Conservation (phyloP, 92 coral and sea anemone genomes). For the Phenganax marumi region DNA sequence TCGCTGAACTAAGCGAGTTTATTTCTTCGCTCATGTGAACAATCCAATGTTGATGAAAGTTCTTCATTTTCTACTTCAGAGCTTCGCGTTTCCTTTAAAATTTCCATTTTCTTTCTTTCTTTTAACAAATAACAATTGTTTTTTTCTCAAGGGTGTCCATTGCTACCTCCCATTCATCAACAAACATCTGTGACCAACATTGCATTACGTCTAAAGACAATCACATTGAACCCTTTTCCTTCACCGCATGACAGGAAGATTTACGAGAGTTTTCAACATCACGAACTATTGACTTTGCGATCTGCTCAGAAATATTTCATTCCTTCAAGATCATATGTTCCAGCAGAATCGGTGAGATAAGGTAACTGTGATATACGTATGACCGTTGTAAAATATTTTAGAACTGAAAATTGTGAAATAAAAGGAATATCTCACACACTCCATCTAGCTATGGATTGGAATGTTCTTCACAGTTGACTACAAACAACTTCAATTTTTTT, state of each 20-base stretch:
- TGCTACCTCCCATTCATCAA: constrained; percentile 81
- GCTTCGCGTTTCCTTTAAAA: background rate
- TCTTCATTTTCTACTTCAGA: background rate
- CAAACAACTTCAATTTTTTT: no score
- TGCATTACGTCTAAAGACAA: constrained; percentile 83
- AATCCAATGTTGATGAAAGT: background rate
- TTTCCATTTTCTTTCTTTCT: background rate
- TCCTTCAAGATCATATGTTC: constrained; percentile 79
- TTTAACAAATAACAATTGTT: background rate
- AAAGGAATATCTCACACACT: no score
- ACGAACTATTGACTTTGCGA: constrained; percentile 74
- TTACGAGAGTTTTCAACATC: constrained; percentile 78
- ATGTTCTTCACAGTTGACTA: no score
- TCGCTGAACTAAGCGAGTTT: no score
- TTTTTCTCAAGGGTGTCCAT: constrained; percentile 61
- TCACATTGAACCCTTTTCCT: constrained; percentile 90
- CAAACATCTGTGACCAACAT: constrained; percentile 73
- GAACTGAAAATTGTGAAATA: background rate
- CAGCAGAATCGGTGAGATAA: constrained; percentile 38
- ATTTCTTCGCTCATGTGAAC: no score
- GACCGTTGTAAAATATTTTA: background rate
- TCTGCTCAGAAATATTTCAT: constrained; percentile 92
- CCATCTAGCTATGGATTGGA: no score
- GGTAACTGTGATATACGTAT: background rate
- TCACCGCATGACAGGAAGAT: constrained; percentile 63